phyloP scores from a whole-genome alignment of 2,888 invertebrate genomes.

The Catocala nupta region DNA sequence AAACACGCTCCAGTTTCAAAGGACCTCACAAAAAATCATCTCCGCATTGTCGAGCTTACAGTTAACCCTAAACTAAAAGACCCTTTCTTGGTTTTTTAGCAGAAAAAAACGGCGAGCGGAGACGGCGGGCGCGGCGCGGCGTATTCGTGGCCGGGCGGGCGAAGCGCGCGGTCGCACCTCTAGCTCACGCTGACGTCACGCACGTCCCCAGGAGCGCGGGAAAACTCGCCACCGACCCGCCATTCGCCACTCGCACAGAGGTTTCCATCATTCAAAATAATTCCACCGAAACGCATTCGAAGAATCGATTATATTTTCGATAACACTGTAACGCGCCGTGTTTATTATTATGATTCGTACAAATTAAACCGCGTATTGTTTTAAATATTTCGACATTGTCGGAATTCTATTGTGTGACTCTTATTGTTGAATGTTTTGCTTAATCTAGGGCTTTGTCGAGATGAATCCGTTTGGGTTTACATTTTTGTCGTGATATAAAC shows the following conservation, averaged over 20 bases:
- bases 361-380: conserved; percentile 80
- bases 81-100: conserved; percentile 83
- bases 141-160: conserved; percentile 82
- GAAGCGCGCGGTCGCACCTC: conserved; percentile 78
- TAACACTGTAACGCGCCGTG: conserved; percentile 71
- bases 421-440: conserved; percentile 79
- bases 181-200: conserved; percentile 53
- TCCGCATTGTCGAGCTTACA: conserved; percentile 69
- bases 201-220: conserved; percentile 78
- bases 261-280: conserved; percentile 57
- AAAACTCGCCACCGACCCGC: conserved; percentile 69
- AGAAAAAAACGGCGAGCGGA: conserved; percentile 73
- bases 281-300: conserved; percentile 55
- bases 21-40: conserved; percentile 65
- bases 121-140: conserved; percentile 62
- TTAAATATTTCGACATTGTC: conserved; percentile 81
- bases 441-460: conserved; percentile 74
- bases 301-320: conserved; percentile 65
- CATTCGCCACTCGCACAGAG: conserved; percentile 34
- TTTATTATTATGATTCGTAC: conserved; percentile 80
- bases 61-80: conserved; percentile 80
- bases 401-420: conserved; percentile 78
- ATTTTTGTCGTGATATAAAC: conserved; percentile 81
- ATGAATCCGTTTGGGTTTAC: conserved; percentile 71
- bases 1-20: conserved; percentile 59